These are phyloP conservation scores for Aurelia aurita DNA, from an alignment of 30 jellyfish, hydroid and myxozoan species.

Conservation along the genomic window DNA sequence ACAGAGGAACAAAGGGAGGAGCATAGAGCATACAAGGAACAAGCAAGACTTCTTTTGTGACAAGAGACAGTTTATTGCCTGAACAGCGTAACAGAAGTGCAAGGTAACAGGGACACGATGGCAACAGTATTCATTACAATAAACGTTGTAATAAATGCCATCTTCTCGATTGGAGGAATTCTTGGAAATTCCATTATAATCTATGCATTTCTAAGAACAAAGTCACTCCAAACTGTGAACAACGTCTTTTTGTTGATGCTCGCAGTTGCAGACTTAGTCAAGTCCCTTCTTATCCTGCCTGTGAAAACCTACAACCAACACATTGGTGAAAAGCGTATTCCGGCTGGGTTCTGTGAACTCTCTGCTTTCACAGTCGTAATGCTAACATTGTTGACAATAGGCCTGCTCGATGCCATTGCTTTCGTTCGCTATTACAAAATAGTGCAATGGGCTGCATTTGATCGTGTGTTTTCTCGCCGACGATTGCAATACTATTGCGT, in stretches of 20 bases:
- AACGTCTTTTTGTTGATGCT: conserved; percentile 42
- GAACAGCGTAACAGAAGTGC: too few species aligned
- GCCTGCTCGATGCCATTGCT: conserved; percentile 75
- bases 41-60: too few species aligned
- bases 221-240: conserved; percentile 32
- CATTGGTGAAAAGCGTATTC: background rate
- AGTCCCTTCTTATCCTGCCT: conserved; percentile 25
- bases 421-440: conserved; percentile 67
- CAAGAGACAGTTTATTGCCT: too few species aligned
- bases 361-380: conserved; percentile 64
- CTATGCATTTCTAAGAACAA: background rate
- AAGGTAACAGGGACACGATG: background rate
- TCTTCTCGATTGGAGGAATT: conserved; percentile 20
- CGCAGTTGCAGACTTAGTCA: conserved; percentile 35
- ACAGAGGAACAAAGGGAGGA: too few species aligned
- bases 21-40: too few species aligned
- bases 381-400: conserved; percentile 47
- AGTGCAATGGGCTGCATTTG: conserved; percentile 18
- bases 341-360: conserved; percentile 36
- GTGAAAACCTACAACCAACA: conserved; percentile 39
- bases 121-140: conserved; percentile 24
- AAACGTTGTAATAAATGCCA: conserved; percentile 23
- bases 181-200: conserved; percentile 34
- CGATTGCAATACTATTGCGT: background rate
- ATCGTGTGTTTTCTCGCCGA: background rate